Evolutionary conservation across 2,797 vertebrate species (phyloP).

Genomic region (Chelmon rostratus): DNA sequence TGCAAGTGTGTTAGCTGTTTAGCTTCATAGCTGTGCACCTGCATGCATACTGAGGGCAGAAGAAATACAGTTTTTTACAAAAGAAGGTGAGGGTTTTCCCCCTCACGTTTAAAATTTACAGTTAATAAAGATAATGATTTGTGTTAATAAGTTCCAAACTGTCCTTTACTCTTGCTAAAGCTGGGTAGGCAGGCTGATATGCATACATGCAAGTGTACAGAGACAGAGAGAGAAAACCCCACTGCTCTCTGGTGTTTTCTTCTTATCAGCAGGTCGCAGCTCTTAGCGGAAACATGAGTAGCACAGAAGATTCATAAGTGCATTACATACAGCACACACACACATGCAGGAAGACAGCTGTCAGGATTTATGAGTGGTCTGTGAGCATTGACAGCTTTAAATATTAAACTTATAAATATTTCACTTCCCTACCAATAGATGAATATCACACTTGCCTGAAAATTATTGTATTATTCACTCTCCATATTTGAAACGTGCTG

Average conservation of each 20-base stretch:
- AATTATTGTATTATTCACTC: conserved; percentile 28
- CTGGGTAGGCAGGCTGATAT: neutral
- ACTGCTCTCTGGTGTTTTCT: conserved; percentile 12
- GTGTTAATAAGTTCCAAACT: neutral
- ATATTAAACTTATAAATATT: conserved; percentile 63
- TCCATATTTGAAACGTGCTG: conserved; percentile 17
- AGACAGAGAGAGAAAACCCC: conserved; percentile 12
- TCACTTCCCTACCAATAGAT: conserved; percentile 57
- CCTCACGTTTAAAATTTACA: neutral
- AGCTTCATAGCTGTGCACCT: neutral
- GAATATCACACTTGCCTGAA: conserved; percentile 47
- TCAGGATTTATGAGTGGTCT: conserved; percentile 50
- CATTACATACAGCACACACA: conserved; percentile 32
- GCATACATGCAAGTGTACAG: neutral
- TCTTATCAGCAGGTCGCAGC: conserved; percentile 32
- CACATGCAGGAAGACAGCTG: conserved; percentile 29
- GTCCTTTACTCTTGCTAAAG: neutral
- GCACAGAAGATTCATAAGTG: conserved; percentile 40
- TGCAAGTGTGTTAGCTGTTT: neutral
- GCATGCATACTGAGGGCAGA: neutral
- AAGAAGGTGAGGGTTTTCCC: neutral
- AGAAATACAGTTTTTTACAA: neutral
- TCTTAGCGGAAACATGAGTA: conserved; percentile 46
- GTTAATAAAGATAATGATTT: conserved; percentile 11
- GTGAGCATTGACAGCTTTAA: conserved; percentile 41